Evolutionary conservation across 2,888 invertebrate species (phyloP).

Genomic region (Nomada fabriciana): DNA sequence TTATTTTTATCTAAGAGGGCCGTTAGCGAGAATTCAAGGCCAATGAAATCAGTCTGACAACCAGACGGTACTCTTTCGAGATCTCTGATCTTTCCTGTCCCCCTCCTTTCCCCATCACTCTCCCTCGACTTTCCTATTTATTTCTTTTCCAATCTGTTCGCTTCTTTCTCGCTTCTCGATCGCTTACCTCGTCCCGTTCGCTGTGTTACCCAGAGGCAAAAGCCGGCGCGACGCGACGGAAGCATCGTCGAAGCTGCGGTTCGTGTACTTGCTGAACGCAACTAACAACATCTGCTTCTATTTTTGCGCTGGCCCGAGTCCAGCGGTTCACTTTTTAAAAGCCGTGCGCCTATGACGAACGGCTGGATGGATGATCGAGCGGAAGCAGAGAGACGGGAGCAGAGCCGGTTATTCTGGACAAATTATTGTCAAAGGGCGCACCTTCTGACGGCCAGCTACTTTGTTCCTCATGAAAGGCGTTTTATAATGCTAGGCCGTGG

Average conservation of each 20-base stretch:
- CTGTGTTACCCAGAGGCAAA: not conserved
- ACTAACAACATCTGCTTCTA: conserved; percentile 84
- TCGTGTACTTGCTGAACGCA: conserved; percentile 77
- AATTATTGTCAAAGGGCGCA: conserved; percentile 75
- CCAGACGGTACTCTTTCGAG: conserved; percentile 12
- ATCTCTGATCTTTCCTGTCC: conserved; percentile 44
- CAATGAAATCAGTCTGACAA: conserved; percentile 77
- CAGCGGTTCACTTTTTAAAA: conserved; percentile 83
- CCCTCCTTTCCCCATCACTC: conserved; percentile 24
- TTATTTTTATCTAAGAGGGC: conserved; percentile 82
- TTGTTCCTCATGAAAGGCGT: conserved; percentile 72
- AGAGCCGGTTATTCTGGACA: conserved; percentile 74
- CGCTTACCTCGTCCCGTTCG: conserved; percentile 1
- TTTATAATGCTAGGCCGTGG: conserved; percentile 70
- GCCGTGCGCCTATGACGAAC: conserved; percentile 78
- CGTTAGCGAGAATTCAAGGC: conserved; percentile 81
- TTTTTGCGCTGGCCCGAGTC: conserved; percentile 84
- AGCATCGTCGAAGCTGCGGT: conserved; percentile 58
- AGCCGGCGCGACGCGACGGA: conserved; percentile 4
- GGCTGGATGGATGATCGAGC: conserved; percentile 80
- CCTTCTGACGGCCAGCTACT: conserved; percentile 70
- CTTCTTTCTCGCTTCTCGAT: not conserved
- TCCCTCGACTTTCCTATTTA: not conserved
- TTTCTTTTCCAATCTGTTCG: conserved; percentile 23
- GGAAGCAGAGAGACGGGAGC: conserved; percentile 63